Evolutionary conservation across 2,888 invertebrate species (phyloP), one percentile per base, ranked within the genome.

Genomic region (Alsophila aescularia): DNA sequence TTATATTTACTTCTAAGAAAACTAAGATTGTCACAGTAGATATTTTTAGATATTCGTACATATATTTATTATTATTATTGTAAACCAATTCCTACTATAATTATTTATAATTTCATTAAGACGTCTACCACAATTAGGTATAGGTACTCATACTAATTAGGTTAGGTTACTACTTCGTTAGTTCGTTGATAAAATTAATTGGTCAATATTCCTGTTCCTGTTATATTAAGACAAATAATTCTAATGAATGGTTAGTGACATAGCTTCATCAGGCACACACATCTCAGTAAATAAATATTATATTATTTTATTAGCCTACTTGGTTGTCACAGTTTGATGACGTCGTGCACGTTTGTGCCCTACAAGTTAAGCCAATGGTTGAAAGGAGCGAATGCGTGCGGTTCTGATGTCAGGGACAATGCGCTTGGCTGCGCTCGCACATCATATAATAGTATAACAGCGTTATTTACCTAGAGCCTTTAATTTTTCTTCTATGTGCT

Each of bases 341-440:
- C 52, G 45, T 52, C 56, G 27, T 9, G 18, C n/a, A 16, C 34
- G 15, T 18, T 39, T 21, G 49, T 21, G 39, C 43, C 39, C 10
- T 45, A 35, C 45, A 42, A 40, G 40, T 8, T 13, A 18, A 14
- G 16, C 21, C 21, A 13, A 47, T 16, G 14, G 35, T n/a, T n/a
- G n/a, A n/a, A n/a, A 24, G 5, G 40, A 31, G 16, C 31, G 24
- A 45, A 35, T n/a, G 48, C 41, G 40, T 40, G 50, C 52, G 42
- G n/a, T 5, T 31, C 52, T 60, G 63, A 59, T 63, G 65, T 65
- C 63, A 63, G 43, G 62, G 60, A 21, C 58, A 45, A 5, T 43
- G 54, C 59, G 64, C 51, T 60, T 59, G 55, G 52, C 52, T 59
- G 62, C 63, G 60, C 48, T 18, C 42, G 61, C 55, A 52, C 58